Evolutionary conservation across 1,140 invertebrate genomes (phyloP), one percentile per base, ranked within the genome.

Genomic region (Tachypleus tridentatus): DNA sequence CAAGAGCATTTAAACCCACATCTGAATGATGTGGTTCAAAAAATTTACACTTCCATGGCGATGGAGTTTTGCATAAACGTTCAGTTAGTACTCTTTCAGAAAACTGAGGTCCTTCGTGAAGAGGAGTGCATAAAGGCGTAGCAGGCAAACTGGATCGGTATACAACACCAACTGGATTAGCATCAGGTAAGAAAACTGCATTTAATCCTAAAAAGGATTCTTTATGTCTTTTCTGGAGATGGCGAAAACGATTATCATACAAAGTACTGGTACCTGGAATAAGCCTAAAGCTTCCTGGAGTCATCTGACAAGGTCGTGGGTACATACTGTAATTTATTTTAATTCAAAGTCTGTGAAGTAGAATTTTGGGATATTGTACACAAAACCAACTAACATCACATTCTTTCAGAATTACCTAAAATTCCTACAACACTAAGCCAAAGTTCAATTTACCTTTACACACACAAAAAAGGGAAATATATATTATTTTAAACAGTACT

Each of bases 171-270:
- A 66, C 62, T 49, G 70, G 72, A 50, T 67, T 69, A 49, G 58
- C 57, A 49, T 66, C 71, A 49, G 71, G 69, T 7, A 72, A 59
- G 56, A 61, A 73, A 53, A 70, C 72, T 72, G 60, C 63, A 73
- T 67, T 73, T 58, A 65, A 69, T 70, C 62, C 77, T 72, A 72
- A 73, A 72, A 76, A 72, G 47, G 70, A 66, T 59, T 73, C 72
- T n/a, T 64, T 67, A 57, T 74, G 70, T 10, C 70, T 56, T 52
- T 71, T 72, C 58, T 73, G 69, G 7, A 72, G 63, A 61, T 72
- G 69, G 29, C 68, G 67, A 61, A 73, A 72, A 2, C 29, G 29
- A 29, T 29, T 29, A 29, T 29, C 29, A 29, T 29, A 29, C 2
- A 29, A 29, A 29, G 29, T 29, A 29, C 29, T 29, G 29, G 29